These are phyloP conservation scores for Nephotettix cincticeps DNA, from an alignment of 1,140 invertebrate genomes.

Conservation along the genomic window DNA sequence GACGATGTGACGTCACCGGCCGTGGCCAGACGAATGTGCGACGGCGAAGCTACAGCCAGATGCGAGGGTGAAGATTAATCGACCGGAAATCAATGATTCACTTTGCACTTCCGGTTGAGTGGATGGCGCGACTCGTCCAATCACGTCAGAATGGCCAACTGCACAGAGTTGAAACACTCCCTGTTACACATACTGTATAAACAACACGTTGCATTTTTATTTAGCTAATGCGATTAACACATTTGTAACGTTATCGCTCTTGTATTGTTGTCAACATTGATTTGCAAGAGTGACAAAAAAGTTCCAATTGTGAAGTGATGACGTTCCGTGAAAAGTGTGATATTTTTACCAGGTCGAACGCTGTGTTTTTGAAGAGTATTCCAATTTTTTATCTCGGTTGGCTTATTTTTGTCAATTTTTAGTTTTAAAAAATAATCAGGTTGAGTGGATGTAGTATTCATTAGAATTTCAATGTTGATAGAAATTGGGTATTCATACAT, in stretches of 20 bases:
- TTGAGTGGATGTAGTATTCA: too few relatives aligned
- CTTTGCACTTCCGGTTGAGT: constrained; percentile 22
- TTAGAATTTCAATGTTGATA: too few relatives aligned
- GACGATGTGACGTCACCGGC: too few relatives aligned
- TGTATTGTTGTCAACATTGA: not conserved
- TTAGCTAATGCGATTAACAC: not conserved
- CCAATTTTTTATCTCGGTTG: not conserved
- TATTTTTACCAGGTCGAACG: not conserved
- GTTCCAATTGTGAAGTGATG: not conserved
- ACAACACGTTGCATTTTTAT: constrained; percentile 1
- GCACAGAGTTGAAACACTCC: not conserved
- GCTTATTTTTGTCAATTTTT: too few relatives aligned
- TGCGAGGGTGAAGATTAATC: constrained; percentile 15
- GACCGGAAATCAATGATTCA: constrained; percentile 25
- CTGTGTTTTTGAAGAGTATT: not conserved
- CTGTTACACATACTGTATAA: not conserved
- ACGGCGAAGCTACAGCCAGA: too few relatives aligned
- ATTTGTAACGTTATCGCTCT: not conserved
- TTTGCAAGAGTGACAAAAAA: not conserved
- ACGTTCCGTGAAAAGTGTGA: not conserved
- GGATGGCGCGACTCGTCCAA: not conserved
- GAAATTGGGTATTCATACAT: too few relatives aligned
- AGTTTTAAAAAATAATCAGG: too few relatives aligned
- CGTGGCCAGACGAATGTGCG: too few relatives aligned
- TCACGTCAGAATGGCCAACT: constrained; percentile 18